Base-by-base conservation (phyloP, 2,113 vertebrate species). In the Upupa epops region DNA sequence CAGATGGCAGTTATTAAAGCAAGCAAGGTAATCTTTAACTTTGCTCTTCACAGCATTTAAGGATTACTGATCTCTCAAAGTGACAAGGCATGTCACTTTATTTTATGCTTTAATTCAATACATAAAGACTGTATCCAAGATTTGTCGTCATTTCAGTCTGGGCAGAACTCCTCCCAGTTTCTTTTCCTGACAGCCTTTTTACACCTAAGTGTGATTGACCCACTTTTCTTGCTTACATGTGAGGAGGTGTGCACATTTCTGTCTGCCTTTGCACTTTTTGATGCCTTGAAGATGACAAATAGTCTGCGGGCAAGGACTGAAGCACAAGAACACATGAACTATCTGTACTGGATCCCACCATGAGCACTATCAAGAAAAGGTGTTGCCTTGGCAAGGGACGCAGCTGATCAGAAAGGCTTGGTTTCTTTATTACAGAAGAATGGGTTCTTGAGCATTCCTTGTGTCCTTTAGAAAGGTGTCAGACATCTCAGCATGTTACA, bases 401-500 rank as follows among this genome's bases (percentile, higher is more conserved):
- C 15, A 75, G 29, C 37, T 66, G 28, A 42, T 84, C 29, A 73
- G 28, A 66, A 81, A 51, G 5, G 22, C 32, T 54, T 1, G 0
- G 4, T 42, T 75, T 74, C 77, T 11, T 18, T 46, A 58, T 89
- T 84, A 36, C 66, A 32, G 12, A 49, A 74, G 14, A 81, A 49
- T 26, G 7, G 26, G 52, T 77, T 89, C 28, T 74, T 78, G 42
- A 71, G 28, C 11, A 20, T 56, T 60, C 17, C 5, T 16, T 9
- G 1, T 52, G 5, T 42, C 8, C 13, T 48, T 68, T 42, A 37
- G 0, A 28, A n/a, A 60, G 11, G 28, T 65, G 51, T 88, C 63
- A 78, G 63, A 46, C 17, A 18, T 32, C 22, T 51, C 6, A 63
- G 31, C 40, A 20, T 37, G 17, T 52, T 83, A 16, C 0, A 0